Conservation (phyloP, 2,113 vertebrate genomes). For the Cebidichthys violaceus region DNA sequence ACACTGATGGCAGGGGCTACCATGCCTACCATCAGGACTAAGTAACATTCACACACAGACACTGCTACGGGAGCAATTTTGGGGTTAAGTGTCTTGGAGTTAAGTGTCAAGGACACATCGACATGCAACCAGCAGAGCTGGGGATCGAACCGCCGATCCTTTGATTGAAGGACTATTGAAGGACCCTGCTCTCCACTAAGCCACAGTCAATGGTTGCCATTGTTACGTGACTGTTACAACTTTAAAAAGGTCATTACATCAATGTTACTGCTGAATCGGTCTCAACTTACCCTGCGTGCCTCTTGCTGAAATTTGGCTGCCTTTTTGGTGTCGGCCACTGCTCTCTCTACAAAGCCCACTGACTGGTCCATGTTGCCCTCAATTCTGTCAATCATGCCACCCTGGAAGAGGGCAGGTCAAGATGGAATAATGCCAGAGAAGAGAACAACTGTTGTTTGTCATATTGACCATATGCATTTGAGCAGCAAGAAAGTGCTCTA, state of each 20-base stretch:
- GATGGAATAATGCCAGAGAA: background rate
- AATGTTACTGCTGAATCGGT: background rate
- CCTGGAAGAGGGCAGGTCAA: slow-evolving; percentile 77
- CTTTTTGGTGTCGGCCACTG: slow-evolving; percentile 95
- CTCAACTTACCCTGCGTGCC: slow-evolving; percentile 90
- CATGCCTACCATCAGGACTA: too few relatives aligned
- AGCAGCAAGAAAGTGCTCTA: background rate
- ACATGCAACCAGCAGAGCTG: too few relatives aligned
- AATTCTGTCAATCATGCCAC: slow-evolving; percentile 96
- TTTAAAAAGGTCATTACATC: background rate
- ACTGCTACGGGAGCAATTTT: too few relatives aligned
- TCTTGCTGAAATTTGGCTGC: slow-evolving; percentile 96
- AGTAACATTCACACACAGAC: too few relatives aligned
- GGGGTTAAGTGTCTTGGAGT: too few relatives aligned
- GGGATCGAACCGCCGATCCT: too few relatives aligned
- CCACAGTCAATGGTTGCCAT: too few relatives aligned
- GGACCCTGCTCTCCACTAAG: too few relatives aligned
- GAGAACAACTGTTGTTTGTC: background rate
- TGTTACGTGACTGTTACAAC: background rate
- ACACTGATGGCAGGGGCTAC: too few relatives aligned
- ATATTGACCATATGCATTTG: background rate
- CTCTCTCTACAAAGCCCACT: slow-evolving; percentile 93
- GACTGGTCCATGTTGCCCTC: slow-evolving; percentile 99
- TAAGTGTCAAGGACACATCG: too few relatives aligned
- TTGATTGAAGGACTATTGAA: too few relatives aligned